Base-by-base conservation (phyloP, 2,113 vertebrate species). In the Solea senegalensis region DNA sequence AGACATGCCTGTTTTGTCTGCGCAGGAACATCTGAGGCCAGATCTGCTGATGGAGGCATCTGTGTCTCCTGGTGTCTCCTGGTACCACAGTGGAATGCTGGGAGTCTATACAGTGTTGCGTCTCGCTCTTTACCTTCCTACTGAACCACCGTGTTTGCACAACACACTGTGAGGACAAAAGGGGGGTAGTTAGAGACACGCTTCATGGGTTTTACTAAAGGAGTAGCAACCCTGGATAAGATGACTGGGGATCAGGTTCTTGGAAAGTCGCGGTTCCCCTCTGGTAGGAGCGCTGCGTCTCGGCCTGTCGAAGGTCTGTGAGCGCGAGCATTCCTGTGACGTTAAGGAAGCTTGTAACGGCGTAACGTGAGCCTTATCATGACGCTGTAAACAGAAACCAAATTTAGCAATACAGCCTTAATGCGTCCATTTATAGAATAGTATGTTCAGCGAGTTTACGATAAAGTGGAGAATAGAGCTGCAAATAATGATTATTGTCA, bases 51-150 rank as follows among this genome's bases (percentile, higher is more conserved):
- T 34, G 13, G 64, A 46, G 48, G 60, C 58, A 61, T 76, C 63
- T 57, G 53, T 15, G 16, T 58, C n/a, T 76, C 78, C 43, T 11
- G 73, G 74, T 72, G 64, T 68, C 81, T 82, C 80, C 84, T 78
- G 82, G 73, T 81, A 80, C 83, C 65, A n/a, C 45, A 16, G 45
- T 66, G 86, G 83, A 87, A 90, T 86, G 85, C 84, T 67, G 76
- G 57, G 52, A 59, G 65, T 48, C 56, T 74, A 51, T 66, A 64
- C 14, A 57, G 55, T 57, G 4, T 26, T 65, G 51, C 71, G 82
- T 74, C 78, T 78, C 51, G 50, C 73, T 85, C 65, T 83, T 78
- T 79, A 82, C 78, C 69, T 84, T 81, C 53, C 57, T 48, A 46
- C 72, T 75, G 64, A 77, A 62, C 64, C 44, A 1, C 70, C 3